Evolutionary conservation across 1,140 invertebrate genomes (phyloP).

Genomic region (Whitmania pigra): DNA sequence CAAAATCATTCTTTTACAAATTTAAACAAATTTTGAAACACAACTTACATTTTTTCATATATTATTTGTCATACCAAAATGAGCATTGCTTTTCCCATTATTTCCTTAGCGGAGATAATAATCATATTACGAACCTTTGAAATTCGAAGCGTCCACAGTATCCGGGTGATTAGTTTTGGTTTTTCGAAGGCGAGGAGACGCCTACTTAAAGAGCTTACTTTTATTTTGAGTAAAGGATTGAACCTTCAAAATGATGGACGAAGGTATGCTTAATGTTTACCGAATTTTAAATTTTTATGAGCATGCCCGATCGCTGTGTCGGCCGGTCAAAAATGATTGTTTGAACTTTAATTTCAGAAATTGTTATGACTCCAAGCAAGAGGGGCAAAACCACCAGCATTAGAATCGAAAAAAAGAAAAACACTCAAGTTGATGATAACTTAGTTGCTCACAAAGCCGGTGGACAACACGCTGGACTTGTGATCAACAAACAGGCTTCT

Average conservation of each 20-base stretch:
- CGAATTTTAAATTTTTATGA: neutral
- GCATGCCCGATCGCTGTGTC: neutral
- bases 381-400: slow-evolving; percentile 70
- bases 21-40: too few relatives aligned
- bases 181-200: too few relatives aligned
- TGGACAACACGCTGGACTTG: slow-evolving; percentile 81
- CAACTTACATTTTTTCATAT: too few relatives aligned
- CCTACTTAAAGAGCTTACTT: neutral
- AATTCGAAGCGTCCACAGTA: neutral
- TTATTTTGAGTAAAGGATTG: neutral
- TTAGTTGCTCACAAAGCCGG: slow-evolving; percentile 63
- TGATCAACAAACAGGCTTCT: slow-evolving; percentile 75
- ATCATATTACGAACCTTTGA: neutral
- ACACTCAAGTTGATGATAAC: slow-evolving; percentile 24
- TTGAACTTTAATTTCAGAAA: slow-evolving; percentile 45
- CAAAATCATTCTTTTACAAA: too few relatives aligned
- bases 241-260: neutral
- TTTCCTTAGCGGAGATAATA: too few relatives aligned
- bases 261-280: neutral
- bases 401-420: slow-evolving; percentile 61
- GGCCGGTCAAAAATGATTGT: neutral
- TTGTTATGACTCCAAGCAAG: slow-evolving; percentile 86
- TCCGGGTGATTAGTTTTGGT: neutral
- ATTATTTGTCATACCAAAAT: too few relatives aligned
- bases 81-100: too few relatives aligned